Evolutionary conservation across 2,888 invertebrate genomes (phyloP), one percentile per base, ranked within the genome.

Genomic region (Psococerastis gibbosa): DNA sequence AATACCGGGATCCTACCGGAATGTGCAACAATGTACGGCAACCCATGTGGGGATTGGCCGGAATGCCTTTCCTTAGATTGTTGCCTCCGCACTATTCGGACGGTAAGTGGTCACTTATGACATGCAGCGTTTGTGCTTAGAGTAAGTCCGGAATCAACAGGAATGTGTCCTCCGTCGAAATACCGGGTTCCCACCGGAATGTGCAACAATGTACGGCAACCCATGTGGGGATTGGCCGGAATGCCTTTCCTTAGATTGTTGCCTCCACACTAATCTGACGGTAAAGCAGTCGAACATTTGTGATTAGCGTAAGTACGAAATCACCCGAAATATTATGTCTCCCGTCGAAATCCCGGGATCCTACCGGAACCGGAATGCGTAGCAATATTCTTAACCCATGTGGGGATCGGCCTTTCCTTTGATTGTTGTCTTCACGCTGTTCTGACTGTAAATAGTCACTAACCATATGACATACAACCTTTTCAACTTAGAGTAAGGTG

Each of bases 1-100:
- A 82, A 60, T 88, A 78, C 63, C 69, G 89, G 43, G 75, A 78
- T 46, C 72, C 78, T 1, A 79, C 78, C 35, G 88, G 85, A 0
- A 77, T 79, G 55, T 91, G 91, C 63, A 91, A 91, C 62, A 91
- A 91, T 57, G 78, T 89, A 2, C 68, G 83, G 32, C 81, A 84
- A 58, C 71, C 84, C 2, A 73, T 75, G 20, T 85, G 87, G 83
- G 89, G 88, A 1, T 70, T 78, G 43, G 68, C 84, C 27, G 80
- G 82, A 6, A 80, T 81, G 43, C 71, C 80, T 3, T 82, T 84
- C 59, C 62, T 82, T 31, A 69, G 85, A 49, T 62, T 82, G 15
- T 56, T 85, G 49, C 70, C 75, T 2, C 70, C 83, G 0, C 71
- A 71, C 47, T 87, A 88, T 57, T 70, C 72, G 34, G 78, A 83